Base-by-base conservation (phyloP, 2,113 vertebrate species). In the Apus apus region DNA sequence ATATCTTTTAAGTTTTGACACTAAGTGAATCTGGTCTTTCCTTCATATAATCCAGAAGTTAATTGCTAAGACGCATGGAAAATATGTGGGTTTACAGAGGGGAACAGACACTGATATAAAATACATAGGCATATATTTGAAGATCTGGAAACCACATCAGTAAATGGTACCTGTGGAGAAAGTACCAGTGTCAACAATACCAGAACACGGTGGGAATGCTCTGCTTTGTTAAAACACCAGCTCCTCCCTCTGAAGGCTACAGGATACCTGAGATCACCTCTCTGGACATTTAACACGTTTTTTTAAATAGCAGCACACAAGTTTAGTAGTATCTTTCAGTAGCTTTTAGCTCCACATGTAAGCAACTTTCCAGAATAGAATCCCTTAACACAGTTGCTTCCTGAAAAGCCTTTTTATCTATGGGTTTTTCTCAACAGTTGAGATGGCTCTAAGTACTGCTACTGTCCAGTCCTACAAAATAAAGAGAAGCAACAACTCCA, bases 171-270 rank as follows among this genome's bases (percentile, higher is more conserved):
- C 48, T 40, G 48, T 29, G 27, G 19, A 19, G 72, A 88, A 74
- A 53, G 21, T 2, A 78, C 36, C 0, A 1, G 23, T 23, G n/a
- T 17, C 4, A 80, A 50, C 40, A 78, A 15, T 4, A n/a, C 6
- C 46, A 64, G 25, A 56, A 54, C 0, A 0, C 0, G 4, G 2
- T 1, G 8, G 34, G 45, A 60, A 17, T 0, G 2, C 34, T 43
- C 53, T 16, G 5, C 57, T 20, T 48, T 30, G 73, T 29, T 43
- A 15, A 12, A 86, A 46, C 43, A 51, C 15, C 54, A 62, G 30
- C 8, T 11, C 18, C 6, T 46, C 32, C 34, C 70, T 48, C 46
- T 65, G 36, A 40, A 65, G 29, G n/a, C 38, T 36, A 10, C 3
- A 4, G 32, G 43, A 10, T 14, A 17, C 30, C 34, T 3, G 5